These are phyloP conservation scores for Pseudopodoces humilis DNA, from an alignment of 2,113 vertebrate genomes.

Conservation along the genomic window DNA sequence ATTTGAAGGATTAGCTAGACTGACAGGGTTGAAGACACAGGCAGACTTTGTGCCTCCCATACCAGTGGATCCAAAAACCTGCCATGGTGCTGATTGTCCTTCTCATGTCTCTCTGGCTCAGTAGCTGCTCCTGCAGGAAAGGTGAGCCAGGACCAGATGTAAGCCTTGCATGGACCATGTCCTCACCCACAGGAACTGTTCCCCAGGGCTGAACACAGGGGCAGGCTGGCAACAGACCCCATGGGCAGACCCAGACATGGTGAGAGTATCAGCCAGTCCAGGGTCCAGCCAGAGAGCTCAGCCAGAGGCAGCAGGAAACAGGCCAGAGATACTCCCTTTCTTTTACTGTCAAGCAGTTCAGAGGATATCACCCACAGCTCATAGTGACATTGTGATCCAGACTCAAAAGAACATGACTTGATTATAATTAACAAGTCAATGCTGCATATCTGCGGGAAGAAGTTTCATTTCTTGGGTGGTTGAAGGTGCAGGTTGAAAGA, in stretches of 20 bases:
- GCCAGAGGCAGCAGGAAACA: not conserved
- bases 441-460: not conserved
- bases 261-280: no score
- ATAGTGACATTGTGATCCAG: not conserved
- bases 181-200: not conserved
- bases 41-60: accelerated
- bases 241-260: not conserved
- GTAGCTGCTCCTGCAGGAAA: not conserved
- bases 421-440: not conserved
- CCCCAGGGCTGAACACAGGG: accelerated
- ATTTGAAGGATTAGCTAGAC: not conserved
- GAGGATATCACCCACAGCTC: not conserved
- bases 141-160: accelerated
- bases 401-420: not conserved
- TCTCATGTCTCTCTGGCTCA: not conserved
- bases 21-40: not conserved
- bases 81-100: not conserved
- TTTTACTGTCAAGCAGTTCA: not conserved
- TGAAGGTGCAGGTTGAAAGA: not conserved
- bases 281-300: not conserved
- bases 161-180: accelerated
- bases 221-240: not conserved
- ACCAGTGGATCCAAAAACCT: not conserved
- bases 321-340: not conserved
- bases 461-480: not conserved